Percentiles rank a stretch among this genome's conserved stretches.
These are phyloP conservation scores for Arnoldichthys spilopterus DNA, from an alignment of 2,797 vertebrate genomes.

Conservation along the genomic window DNA sequence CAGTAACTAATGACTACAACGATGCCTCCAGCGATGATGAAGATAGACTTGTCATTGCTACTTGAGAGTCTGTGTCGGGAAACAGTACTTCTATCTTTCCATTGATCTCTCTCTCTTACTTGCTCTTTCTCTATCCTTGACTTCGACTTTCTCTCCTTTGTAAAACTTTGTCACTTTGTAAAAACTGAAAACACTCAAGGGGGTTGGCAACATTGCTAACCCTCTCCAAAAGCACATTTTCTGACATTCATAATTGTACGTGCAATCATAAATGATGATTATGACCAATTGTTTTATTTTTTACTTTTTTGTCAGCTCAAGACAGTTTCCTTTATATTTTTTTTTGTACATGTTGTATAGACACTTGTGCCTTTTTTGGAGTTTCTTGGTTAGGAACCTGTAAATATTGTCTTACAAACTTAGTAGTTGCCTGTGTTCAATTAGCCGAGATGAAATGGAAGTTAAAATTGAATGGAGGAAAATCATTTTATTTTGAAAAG, in stretches of 20 bases:
- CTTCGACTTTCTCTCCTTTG: constrained; percentile 70
- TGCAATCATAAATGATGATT: constrained; percentile 93
- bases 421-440: constrained; percentile 92
- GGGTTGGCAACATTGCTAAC: constrained; percentile 83
- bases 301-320: constrained; percentile 82
- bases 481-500: constrained; percentile 79
- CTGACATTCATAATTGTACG: constrained; percentile 90
- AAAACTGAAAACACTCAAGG: constrained; percentile 86
- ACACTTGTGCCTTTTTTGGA: constrained; percentile 98
- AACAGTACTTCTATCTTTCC: constrained; percentile 45
- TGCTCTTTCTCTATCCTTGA: constrained; percentile 14
- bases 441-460: constrained; percentile 69
- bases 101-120: constrained; percentile 34
- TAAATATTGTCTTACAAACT: constrained; percentile 91
- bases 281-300: constrained; percentile 87
- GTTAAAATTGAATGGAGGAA: constrained; percentile 66
- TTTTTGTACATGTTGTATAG: constrained; percentile 99
- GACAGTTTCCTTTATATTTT: constrained; percentile 76
- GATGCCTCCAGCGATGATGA: constrained; percentile 95
- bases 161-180: constrained; percentile 83
- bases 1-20: constrained; percentile 81
- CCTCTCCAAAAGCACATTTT: constrained; percentile 97
- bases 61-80: constrained; percentile 74
- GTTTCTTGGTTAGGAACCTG: constrained; percentile 94
- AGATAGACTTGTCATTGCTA: constrained; percentile 96